Evolutionary conservation across 2,797 vertebrate species (phyloP).

Genomic region (Glossophaga mutica): DNA sequence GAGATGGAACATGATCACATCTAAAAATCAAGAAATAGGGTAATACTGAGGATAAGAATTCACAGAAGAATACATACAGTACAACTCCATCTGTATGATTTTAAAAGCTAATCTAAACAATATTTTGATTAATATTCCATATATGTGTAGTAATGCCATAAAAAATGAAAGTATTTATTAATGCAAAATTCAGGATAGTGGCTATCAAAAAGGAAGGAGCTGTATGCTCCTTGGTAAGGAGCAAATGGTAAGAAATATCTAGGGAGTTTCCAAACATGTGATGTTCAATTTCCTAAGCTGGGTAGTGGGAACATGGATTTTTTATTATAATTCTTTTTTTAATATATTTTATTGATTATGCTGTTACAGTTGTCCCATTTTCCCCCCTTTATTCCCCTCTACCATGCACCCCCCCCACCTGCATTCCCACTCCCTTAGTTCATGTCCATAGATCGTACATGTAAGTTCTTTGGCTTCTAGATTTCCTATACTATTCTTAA

Average conservation of each 20-base stretch:
- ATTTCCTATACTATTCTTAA: no score
- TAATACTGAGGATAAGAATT: background rate
- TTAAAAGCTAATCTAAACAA: background rate
- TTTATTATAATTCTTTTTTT: background rate
- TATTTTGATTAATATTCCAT: background rate
- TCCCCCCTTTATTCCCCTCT: no score
- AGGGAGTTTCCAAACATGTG: background rate
- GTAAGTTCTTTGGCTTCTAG: no score
- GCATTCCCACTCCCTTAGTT: no score
- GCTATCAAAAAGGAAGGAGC: background rate
- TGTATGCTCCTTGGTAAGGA: no score
- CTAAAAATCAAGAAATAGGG: background rate
- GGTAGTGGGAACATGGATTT: background rate
- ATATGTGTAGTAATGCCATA: background rate
- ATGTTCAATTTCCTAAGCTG: background rate
- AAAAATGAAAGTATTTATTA: background rate
- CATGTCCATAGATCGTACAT: no score
- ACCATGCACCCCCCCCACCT: no score
- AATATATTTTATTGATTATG: no score
- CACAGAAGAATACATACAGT: background rate
- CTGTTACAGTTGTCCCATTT: no score
- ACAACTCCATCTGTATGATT: background rate
- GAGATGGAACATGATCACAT: background rate
- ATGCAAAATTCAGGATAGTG: background rate
- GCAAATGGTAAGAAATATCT: background rate